These are phyloP conservation scores for Diglossa brunneiventris DNA, from an alignment of 2,113 vertebrate genomes.

Conservation along the genomic window DNA sequence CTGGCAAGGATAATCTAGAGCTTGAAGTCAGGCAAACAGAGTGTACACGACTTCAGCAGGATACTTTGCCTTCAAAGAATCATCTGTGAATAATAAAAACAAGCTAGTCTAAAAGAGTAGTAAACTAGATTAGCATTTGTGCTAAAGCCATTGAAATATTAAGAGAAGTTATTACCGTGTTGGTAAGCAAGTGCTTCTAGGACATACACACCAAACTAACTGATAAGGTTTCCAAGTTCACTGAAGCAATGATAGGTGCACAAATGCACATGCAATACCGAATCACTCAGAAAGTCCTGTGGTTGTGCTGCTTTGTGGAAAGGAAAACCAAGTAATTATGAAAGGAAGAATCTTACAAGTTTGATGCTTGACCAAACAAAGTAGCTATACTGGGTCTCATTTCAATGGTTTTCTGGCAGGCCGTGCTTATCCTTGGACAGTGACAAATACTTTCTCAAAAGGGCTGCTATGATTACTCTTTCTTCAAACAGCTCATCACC, in stretches of 20 bases:
- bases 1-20: not conserved
- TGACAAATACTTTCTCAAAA: not conserved
- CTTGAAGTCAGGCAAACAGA: not conserved
- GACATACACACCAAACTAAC: not conserved
- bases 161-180: not conserved
- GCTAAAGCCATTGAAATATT: not conserved
- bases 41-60: not conserved
- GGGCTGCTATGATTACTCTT: not conserved
- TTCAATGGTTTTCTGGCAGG: not conserved
- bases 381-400: not conserved
- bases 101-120: not conserved
- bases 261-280: not conserved
- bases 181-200: not conserved
- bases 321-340: not conserved
- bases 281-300: not conserved
- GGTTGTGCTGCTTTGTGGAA: not conserved
- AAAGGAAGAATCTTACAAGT: not conserved
- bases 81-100: not conserved
- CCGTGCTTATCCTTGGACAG: not conserved
- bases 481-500: not conserved
- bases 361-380: not conserved
- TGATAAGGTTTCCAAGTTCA: not conserved
- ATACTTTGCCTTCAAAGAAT: not conserved
- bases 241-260: not conserved
- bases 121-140: not conserved